Evolutionary conservation across 2,888 invertebrate species (phyloP).

Genomic region (Fissipunctia ypsillon): DNA sequence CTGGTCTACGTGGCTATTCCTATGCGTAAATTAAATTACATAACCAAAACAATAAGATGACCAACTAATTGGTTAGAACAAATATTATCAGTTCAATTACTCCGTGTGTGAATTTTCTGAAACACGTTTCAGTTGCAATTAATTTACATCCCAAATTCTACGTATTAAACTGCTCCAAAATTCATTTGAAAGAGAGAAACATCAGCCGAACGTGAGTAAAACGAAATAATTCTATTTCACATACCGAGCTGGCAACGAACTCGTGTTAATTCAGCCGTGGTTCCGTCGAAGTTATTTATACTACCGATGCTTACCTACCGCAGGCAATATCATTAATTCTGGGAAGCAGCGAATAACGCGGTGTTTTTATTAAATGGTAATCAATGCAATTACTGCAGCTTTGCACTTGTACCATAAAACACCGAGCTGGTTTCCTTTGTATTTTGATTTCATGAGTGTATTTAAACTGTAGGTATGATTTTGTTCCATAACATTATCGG

Average conservation of each 20-base stretch:
- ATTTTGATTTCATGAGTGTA: background rate
- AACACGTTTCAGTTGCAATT: background rate
- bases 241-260: slow-evolving; percentile 50
- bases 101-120: background rate
- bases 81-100: background rate
- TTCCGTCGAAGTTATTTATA: slow-evolving; percentile 68
- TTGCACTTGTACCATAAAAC: slow-evolving; percentile 11
- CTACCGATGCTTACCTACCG: slow-evolving; percentile 44
- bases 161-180: background rate
- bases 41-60: background rate
- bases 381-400: slow-evolving; percentile 43
- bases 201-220: slow-evolving; percentile 39
- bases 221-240: slow-evolving; percentile 62
- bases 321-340: slow-evolving; percentile 60
- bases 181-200: slow-evolving; percentile 14
- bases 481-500: background rate
- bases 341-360: slow-evolving; percentile 40
- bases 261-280: slow-evolving; percentile 65
- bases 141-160: background rate
- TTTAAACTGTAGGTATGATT: background rate
- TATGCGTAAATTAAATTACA: background rate
- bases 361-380: slow-evolving; percentile 59
- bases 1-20: background rate
- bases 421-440: background rate
- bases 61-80: background rate